Evolutionary conservation across 1,140 invertebrate species (phyloP), one percentile per base, ranked within the genome.

Genomic region (Drosophila mauritiana): DNA sequence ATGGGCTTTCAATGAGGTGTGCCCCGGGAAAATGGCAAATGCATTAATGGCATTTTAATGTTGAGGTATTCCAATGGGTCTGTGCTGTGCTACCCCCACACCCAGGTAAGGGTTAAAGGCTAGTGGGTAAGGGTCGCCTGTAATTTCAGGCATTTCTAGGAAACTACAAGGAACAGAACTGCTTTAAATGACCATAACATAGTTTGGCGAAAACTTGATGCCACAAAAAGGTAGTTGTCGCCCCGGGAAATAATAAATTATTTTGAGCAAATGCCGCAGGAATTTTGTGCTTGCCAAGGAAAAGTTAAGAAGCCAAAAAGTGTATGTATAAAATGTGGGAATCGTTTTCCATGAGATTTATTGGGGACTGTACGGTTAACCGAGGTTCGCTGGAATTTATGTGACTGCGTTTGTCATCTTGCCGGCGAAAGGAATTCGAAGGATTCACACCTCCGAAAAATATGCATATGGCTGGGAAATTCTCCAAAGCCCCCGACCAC

Each of bases 41-140:
- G 83, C 83, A 86, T 86, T 86, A 86, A 86, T 86, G 83, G 83
- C 83, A 88, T 86, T 86, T 86, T 86, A 86, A 86, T 88, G 83
- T 86, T 86, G 84, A 86, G 83, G 83, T 88, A 86, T 83, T 79
- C 70, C 67, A 59, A 17, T 59, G 48, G 64, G 6, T 54, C 62
- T 31, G 27, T 10, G 37, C 40, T 15, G 25, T 10, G 31, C 31
- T 10, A 34, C 37, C 34, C 15, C 36, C 31, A 20, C 27, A 7
- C 34, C 31, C 79, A 78, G 68, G 72, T 54, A 62, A 34, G 46
- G 63, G 43, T 25, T 39, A 53, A 69, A 17, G 37, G 34, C 22
- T 34, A 22, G 17, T 17, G 20, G 20, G 20, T 7, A n/a, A 36
- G 20, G 42, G 42, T 37, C 6, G 22, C n/a, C 11, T 22, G 70